Evolutionary conservation across 2,888 invertebrate species (phyloP), one percentile per base, ranked within the genome.

Genomic region (Leucophenga maculata): DNA sequence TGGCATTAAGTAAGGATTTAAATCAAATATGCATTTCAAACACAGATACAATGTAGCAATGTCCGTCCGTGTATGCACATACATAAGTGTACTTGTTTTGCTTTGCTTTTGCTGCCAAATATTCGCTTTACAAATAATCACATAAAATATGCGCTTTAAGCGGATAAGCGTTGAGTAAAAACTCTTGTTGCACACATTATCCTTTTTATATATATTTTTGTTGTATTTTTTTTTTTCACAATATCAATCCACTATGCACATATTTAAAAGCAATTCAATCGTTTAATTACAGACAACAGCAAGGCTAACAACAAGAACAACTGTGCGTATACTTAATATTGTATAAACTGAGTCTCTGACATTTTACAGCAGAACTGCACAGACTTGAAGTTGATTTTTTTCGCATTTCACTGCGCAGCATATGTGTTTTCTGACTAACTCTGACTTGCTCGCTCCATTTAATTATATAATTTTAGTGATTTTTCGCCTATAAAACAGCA

Each of bases 401-500:
- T 55, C 55, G 13, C 55, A 55, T 55, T 55, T 22, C 13, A n/a
- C 11, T 14, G 55, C 55, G 2, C 55, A 26, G 55, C 14, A 20
- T 57, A 11, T 20, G 22, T 57, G 26, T 4, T 4, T 14, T 57
- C 11, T 26, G 22, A 18, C n/a, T n/a, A n/a, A n/a, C n/a, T n/a
- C n/a, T n/a, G n/a, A n/a, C n/a, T n/a, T n/a, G n/a, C n/a, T n/a
- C 18, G 13, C 26, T 57, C 26, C 26, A 26, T 57, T 57, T 57
- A 22, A 57, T 57, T 57, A 26, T 26, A n/a, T 57, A 57, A 57
- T 57, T 57, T 57, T 57, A 22, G 50, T 50, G 50, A 50, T 50
- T 50, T 50, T 50, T n/a, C n/a, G 1, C n/a, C n/a, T 26, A 26
- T 26, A 26, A 26, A 26, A 26, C 26, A 26, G 39, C 4, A 39